phyloP scores from a whole-genome alignment of 2,113 vertebrate species.

The Jacana jacana region DNA sequence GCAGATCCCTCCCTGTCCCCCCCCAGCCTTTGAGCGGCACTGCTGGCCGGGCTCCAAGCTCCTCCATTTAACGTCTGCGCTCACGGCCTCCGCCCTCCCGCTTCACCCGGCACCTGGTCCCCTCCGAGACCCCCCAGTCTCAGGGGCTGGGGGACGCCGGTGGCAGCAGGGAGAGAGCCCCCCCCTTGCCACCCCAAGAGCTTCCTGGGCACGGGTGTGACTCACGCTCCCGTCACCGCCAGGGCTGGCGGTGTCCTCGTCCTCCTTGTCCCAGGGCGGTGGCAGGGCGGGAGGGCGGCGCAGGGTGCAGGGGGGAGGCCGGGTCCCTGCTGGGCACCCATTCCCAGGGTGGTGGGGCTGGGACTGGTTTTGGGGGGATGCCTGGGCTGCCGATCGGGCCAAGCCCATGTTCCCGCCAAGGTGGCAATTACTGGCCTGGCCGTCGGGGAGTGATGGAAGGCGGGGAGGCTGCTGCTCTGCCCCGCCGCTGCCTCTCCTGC shows the following conservation, averaged over 20 bases:
- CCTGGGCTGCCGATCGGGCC: neutral
- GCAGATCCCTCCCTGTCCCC: neutral
- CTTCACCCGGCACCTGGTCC: neutral
- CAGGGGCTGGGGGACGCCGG: neutral
- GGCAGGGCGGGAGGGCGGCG: fast-evolving
- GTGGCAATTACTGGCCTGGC: neutral
- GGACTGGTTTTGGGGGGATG: neutral
- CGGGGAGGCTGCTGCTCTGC: neutral
- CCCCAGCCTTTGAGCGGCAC: neutral
- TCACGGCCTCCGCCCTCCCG: neutral
- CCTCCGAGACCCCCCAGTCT: neutral
- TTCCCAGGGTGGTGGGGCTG: fast-evolving
- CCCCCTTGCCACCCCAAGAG: neutral
- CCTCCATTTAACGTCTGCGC: constrained; percentile 49
- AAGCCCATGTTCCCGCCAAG: neutral
- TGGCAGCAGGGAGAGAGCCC: fast-evolving
- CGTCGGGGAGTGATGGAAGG: neutral
- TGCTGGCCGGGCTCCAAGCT: constrained; percentile 13
- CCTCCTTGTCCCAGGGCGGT: neutral
- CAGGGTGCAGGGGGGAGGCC: fast-evolving
- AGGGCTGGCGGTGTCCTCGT: neutral
- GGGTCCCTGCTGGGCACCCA: fast-evolving
- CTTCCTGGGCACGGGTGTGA: fast-evolving
- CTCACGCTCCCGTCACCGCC: fast-evolving
- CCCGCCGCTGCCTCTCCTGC: neutral